Percentiles rank a stretch among this genome's conserved stretches.
These are phyloP conservation scores for Phocoena sinus DNA, from an alignment of 2,113 vertebrate species.

Conservation along the genomic window DNA sequence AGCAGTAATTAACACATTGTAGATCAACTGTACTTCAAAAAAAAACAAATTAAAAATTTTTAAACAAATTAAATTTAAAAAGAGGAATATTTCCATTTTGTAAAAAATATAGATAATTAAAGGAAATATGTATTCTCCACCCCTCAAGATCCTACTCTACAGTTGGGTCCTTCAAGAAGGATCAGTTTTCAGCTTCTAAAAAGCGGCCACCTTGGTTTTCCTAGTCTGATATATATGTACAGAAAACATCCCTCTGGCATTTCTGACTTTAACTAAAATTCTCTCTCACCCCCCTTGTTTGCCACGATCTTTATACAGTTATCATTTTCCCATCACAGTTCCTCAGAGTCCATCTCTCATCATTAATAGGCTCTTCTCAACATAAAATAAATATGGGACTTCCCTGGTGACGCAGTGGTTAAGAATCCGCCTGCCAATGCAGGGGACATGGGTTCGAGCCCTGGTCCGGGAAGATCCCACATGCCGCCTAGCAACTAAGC, in stretches of 20 bases:
- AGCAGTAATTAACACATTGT: background rate
- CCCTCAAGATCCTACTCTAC: background rate
- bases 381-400: slow-evolving; percentile 34
- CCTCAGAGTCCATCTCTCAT: slow-evolving; percentile 27
- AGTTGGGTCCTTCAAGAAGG: background rate
- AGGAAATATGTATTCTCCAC: background rate
- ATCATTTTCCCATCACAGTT: background rate
- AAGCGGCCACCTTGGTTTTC: background rate
- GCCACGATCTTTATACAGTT: background rate
- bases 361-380: slow-evolving; percentile 1
- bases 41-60: background rate
- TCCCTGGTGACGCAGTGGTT: too few species aligned
- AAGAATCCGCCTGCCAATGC: too few species aligned
- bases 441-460: too few species aligned
- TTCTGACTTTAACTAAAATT: background rate
- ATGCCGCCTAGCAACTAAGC: too few species aligned
- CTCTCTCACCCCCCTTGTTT: background rate
- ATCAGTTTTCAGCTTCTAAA: background rate
- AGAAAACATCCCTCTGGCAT: background rate
- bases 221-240: background rate
- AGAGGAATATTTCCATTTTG: background rate
- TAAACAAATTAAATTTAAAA: background rate
- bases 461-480: too few species aligned
- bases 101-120: background rate
- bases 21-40: background rate